phyloP scores from a whole-genome alignment of 2,888 invertebrate species.

The Dryobota labecula region DNA sequence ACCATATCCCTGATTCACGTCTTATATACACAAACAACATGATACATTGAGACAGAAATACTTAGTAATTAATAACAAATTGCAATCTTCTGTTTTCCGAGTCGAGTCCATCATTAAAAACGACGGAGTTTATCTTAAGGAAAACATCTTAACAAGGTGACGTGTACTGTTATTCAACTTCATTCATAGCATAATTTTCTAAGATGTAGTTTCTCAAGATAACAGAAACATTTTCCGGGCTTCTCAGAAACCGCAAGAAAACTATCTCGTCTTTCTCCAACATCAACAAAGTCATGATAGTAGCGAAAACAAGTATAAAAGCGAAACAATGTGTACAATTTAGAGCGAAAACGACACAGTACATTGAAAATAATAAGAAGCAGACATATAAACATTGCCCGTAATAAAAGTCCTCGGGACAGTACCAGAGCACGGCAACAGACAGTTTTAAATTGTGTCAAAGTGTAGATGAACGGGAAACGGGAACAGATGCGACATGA shows the following conservation, averaged over 20 bases:
- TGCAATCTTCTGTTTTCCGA: background rate
- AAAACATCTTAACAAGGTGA: background rate
- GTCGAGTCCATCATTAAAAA: background rate
- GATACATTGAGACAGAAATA: background rate
- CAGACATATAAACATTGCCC: constrained; percentile 61
- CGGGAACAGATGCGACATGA: constrained; percentile 44
- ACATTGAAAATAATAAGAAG: constrained; percentile 66
- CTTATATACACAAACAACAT: background rate
- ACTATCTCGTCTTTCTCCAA: constrained; percentile 22
- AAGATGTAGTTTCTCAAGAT: constrained; percentile 3
- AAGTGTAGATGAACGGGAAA: constrained; percentile 50
- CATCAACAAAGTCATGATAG: constrained; percentile 30
- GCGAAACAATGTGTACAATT: constrained; percentile 59
- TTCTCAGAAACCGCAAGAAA: constrained; percentile 20
- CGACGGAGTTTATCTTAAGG: background rate
- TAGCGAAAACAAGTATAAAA: constrained; percentile 40
- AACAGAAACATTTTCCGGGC: constrained; percentile 21
- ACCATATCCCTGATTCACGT: constrained; percentile 13
- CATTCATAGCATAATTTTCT: background rate
- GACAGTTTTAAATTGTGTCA: constrained; percentile 61
- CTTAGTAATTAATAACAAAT: background rate
- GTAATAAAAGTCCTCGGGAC: constrained; percentile 63
- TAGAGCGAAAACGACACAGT: constrained; percentile 54
- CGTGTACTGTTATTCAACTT: background rate
- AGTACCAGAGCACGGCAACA: constrained; percentile 30